Conservation (phyloP, 1,140 invertebrate species). For the Hermatobates lingyangjiaoensis region DNA sequence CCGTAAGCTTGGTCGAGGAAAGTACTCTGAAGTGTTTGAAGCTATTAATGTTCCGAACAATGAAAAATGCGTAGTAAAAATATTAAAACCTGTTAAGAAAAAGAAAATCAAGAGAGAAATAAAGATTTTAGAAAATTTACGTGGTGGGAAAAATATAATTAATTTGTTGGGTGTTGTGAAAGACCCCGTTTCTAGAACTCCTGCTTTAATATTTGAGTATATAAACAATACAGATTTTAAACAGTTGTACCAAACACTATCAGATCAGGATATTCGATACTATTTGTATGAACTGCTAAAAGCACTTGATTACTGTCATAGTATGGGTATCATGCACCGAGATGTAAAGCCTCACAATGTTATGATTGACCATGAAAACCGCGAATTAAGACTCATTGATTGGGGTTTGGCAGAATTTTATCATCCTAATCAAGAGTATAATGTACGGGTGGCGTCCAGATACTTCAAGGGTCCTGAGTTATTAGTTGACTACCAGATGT, state of each 20-base stretch:
- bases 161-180: slow-evolving; percentile 95
- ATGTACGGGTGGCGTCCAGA: slow-evolving; percentile 93
- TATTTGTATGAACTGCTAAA: slow-evolving; percentile 83
- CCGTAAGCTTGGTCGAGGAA: slow-evolving; percentile 93
- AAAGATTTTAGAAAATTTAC: slow-evolving; percentile 98
- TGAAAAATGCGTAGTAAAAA: slow-evolving; percentile 99
- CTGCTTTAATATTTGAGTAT: slow-evolving; percentile 98
- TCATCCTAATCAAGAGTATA: slow-evolving; percentile 98
- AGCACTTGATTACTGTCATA: slow-evolving; percentile 98
- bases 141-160: slow-evolving; percentile 98
- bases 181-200: slow-evolving; percentile 96
- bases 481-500: slow-evolving; percentile 95
- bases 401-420: slow-evolving; percentile 99
- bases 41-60: slow-evolving; percentile 96
- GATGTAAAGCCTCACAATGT: slow-evolving; percentile 99
- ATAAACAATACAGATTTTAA: slow-evolving; percentile 99
- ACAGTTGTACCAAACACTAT: slow-evolving; percentile 97
- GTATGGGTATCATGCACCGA: slow-evolving; percentile 99
- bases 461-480: slow-evolving; percentile 98
- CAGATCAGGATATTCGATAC: slow-evolving; percentile 97
- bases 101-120: slow-evolving; percentile 99
- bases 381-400: slow-evolving; percentile 94
- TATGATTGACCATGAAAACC: slow-evolving; percentile 98
- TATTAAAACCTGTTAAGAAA: slow-evolving; percentile 99
- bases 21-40: slow-evolving; percentile 99